A percentile compares a stretch with the other conserved stretches of the same genome.
These are phyloP conservation scores for Cryptotis parvus DNA, from an alignment of 2,113 vertebrate species.

Conservation along the genomic window DNA sequence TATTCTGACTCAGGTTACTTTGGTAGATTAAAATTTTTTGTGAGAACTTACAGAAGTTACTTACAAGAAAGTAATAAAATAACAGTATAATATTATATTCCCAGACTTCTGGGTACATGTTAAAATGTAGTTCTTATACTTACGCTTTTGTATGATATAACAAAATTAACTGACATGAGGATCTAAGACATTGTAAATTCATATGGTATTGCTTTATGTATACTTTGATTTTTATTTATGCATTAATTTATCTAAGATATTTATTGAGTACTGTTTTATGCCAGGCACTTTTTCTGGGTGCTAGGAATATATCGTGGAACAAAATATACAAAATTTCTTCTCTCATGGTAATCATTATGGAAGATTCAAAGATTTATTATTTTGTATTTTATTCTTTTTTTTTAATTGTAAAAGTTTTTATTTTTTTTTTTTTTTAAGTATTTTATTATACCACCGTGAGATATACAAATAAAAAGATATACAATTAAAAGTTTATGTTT, in stretches of 20 bases:
- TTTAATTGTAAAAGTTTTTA: too few species aligned
- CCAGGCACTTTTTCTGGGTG: background rate
- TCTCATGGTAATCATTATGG: background rate
- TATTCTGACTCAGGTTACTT: background rate
- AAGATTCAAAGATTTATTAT: slow-evolving; percentile 44
- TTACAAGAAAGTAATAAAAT: slow-evolving; percentile 7
- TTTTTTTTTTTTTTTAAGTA: too few species aligned
- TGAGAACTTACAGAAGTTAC: background rate
- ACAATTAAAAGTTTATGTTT: too few species aligned
- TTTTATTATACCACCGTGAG: too few species aligned
- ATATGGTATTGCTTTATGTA: slow-evolving; percentile 31
- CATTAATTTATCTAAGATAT: slow-evolving; percentile 4
- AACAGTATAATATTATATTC: background rate
- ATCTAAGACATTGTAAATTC: slow-evolving; percentile 21
- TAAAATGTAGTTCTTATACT: slow-evolving; percentile 32
- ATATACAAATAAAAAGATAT: too few species aligned
- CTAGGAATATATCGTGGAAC: background rate
- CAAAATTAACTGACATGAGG: background rate
- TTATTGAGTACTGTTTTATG: background rate
- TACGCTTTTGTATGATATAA: slow-evolving; percentile 42
- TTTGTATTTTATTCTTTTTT: background rate
- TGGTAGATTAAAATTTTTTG: slow-evolving; percentile 18
- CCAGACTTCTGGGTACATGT: slow-evolving; percentile 3
- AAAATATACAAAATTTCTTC: background rate
- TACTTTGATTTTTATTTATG: slow-evolving; percentile 44